A percentile compares a stretch with the other conserved stretches of the same genome.
These are phyloP conservation scores for Leptinotarsa undecemlineata DNA, from an alignment of 1,140 invertebrate genomes.

Conservation along the genomic window DNA sequence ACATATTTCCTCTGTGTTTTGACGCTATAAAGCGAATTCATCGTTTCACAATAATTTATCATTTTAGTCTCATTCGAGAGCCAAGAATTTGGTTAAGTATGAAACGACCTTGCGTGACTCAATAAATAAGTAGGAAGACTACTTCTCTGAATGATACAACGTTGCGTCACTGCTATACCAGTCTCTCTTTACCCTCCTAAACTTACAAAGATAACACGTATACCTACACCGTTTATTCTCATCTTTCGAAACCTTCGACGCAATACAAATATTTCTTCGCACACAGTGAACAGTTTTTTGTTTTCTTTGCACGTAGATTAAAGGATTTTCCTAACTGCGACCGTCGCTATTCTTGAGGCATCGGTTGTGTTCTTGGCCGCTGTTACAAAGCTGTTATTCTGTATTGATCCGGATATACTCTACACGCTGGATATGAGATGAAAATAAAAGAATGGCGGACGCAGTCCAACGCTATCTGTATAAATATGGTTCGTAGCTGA, in stretches of 20 bases:
- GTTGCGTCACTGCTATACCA: neutral
- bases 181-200: too few relatives aligned
- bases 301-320: constrained; percentile 1
- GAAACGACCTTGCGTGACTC: neutral
- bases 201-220: neutral
- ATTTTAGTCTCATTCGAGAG: neutral
- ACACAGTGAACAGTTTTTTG: neutral
- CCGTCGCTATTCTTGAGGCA: neutral
- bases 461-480: too few relatives aligned
- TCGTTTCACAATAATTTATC: too few relatives aligned
- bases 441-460: too few relatives aligned
- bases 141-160: neutral
- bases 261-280: neutral
- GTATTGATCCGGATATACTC: too few relatives aligned
- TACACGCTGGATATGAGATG: too few relatives aligned
- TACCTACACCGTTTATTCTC: neutral
- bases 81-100: neutral
- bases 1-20: too few relatives aligned
- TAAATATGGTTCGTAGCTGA: too few relatives aligned
- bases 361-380: neutral
- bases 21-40: too few relatives aligned
- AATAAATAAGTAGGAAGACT: constrained; percentile 1
- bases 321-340: neutral
- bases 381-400: too few relatives aligned
- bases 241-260: neutral